These are phyloP conservation scores for Andrena chrysosceles DNA, from an alignment of 2,888 invertebrate species.

Conservation along the genomic window DNA sequence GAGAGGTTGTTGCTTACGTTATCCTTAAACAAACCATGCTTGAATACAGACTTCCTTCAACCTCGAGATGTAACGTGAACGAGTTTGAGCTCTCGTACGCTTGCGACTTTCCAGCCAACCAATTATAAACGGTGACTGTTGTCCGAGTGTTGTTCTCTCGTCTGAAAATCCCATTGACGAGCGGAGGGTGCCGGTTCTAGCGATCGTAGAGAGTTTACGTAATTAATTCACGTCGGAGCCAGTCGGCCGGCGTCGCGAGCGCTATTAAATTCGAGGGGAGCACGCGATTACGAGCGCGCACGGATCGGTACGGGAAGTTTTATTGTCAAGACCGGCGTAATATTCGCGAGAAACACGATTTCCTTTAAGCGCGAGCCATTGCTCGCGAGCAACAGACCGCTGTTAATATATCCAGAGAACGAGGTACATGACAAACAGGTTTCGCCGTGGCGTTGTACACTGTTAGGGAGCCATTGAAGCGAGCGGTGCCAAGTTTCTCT, in stretches of 20 bases:
- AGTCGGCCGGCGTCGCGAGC: background rate
- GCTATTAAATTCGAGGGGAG: slow-evolving; percentile 40
- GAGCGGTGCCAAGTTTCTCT: slow-evolving; percentile 70
- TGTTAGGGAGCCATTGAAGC: slow-evolving; percentile 71
- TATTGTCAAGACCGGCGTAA: slow-evolving; percentile 49
- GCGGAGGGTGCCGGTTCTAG: too few relatives aligned
- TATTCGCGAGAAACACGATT: slow-evolving; percentile 64
- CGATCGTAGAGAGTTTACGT: slow-evolving; percentile 17
- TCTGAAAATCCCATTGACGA: background rate
- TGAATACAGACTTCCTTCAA: background rate
- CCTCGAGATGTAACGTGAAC: background rate
- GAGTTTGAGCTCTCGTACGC: background rate
- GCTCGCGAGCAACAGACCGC: slow-evolving; percentile 66
- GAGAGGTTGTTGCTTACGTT: slow-evolving; percentile 10
- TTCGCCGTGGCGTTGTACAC: slow-evolving; percentile 64
- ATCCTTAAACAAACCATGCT: background rate
- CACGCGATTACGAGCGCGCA: slow-evolving; percentile 18
- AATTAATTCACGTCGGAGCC: slow-evolving; percentile 18
- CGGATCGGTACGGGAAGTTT: slow-evolving; percentile 57
- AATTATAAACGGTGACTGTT: slow-evolving; percentile 11
- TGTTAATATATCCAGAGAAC: slow-evolving; percentile 72
- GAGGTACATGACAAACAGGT: slow-evolving; percentile 75
- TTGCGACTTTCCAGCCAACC: background rate
- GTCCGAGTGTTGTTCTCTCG: background rate
- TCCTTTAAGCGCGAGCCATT: slow-evolving; percentile 67